Base-by-base conservation (phyloP, 2,113 vertebrate species). In the Turnix velox region DNA sequence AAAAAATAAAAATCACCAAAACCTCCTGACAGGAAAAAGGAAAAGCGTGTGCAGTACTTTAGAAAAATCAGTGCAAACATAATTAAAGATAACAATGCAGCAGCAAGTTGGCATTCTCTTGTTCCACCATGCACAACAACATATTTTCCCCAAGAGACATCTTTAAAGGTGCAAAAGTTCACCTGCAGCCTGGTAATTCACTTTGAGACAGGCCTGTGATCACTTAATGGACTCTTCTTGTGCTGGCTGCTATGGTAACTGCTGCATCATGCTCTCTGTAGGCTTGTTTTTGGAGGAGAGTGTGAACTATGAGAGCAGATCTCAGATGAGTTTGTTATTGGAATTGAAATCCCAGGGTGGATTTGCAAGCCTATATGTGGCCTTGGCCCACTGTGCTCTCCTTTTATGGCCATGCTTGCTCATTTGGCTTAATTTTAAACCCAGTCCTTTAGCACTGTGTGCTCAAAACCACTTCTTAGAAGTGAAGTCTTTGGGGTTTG, bases 101-200 rank as follows among this genome's bases (percentile, higher is more conserved):
- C 33, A 84, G 81, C 78, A 13, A 87, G 72, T 54, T 1, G 2
- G 67, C 63, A 71, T 91, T 84, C 51, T 82, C 63, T 66, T 89
- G 71, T 83, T 96, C 81, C 81, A 80, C 66, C 3, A 2, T 7
- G 12, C 71, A 74, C 3, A 0, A 80, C 91, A 93, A 89, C 59
- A 27, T 89, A 69, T 94, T 83, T 89, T 88, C 67, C 96, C 87
- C 95, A 82, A 71, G 94, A 89, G 94, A 85, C 89, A 14, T 43
- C 87, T 94, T 59, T 71, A 61, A 68, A 93, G 94, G 92, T 96
- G 87, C 95, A 95, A 92, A 95, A 96, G 92, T 96, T 96, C 94
- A 95, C 84, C 89, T 92, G 82, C 84, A 91, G 89, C 67, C 95
- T 85, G 92, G 78, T 95, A 93, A 95, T 96, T 96, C 94, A 92